Evolutionary conservation across 2,797 vertebrate genomes (phyloP).

Genomic region (Fistularia tabacaria): DNA sequence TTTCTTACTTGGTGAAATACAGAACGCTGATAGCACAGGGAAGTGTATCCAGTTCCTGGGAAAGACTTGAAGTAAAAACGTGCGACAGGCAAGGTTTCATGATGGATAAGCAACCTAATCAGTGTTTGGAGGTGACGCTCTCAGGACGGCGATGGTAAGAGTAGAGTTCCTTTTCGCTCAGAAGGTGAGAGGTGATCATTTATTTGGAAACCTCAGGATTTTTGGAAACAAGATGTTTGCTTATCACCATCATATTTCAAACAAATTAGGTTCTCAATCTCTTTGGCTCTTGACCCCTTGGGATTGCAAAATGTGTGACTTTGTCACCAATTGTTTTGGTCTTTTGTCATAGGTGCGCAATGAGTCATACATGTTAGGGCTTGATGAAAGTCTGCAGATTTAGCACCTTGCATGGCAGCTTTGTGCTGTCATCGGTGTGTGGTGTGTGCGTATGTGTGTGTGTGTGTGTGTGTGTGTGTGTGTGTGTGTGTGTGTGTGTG

Average conservation of each 20-base stretch:
- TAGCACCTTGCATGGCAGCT: too few relatives aligned
- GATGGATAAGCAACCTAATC: slow-evolving; percentile 30
- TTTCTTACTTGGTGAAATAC: slow-evolving; percentile 21
- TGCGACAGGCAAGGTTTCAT: slow-evolving; percentile 12
- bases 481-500: too few relatives aligned
- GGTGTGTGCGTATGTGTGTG: too few relatives aligned
- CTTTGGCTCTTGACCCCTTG: neutral
- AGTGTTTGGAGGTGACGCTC: slow-evolving; percentile 13
- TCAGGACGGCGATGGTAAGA: slow-evolving; percentile 5
- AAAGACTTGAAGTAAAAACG: slow-evolving; percentile 17
- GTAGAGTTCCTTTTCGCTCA: neutral
- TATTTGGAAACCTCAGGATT: slow-evolving; percentile 9
- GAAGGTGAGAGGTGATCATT: slow-evolving; percentile 14
- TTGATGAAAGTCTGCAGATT: too few relatives aligned
- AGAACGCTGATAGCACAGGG: slow-evolving; percentile 29
- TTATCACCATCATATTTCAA: slow-evolving; percentile 2
- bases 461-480: too few relatives aligned
- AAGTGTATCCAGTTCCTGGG: slow-evolving; percentile 19
- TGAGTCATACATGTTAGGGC: too few relatives aligned
- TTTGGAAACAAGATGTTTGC: neutral
- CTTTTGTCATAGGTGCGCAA: too few relatives aligned
- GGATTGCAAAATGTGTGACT: too few relatives aligned
- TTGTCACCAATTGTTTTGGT: too few relatives aligned
- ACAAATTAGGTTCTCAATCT: neutral
- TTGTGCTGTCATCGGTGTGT: too few relatives aligned